phyloP scores from a whole-genome alignment of 2,113 vertebrate genomes.

The Daphoenositta chrysoptera region DNA sequence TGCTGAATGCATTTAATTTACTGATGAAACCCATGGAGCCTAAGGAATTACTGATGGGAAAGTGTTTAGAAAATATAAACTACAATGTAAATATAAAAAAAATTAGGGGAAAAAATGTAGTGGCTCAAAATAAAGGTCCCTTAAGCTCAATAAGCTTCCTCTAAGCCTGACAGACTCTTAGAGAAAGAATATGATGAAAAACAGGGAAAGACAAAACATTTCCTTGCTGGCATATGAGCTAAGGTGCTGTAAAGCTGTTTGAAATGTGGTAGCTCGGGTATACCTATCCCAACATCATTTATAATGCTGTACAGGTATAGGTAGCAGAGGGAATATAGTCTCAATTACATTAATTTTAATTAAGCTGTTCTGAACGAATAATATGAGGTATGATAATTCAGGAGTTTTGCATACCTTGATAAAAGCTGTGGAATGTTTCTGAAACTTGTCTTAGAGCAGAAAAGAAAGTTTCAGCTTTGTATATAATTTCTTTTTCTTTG shows the following conservation, averaged over 20 bases:
- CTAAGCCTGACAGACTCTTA: neutral
- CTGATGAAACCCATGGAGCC: neutral
- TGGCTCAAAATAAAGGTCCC: neutral
- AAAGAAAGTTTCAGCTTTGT: neutral
- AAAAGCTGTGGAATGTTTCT: neutral
- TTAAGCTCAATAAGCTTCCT: neutral
- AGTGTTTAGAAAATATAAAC: neutral
- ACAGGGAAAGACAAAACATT: neutral
- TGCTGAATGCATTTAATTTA: neutral
- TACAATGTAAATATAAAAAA: neutral
- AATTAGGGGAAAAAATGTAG: neutral
- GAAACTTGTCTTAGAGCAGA: neutral
- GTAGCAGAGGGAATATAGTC: slow-evolving; percentile 2
- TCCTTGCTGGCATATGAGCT: neutral
- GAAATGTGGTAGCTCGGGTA: neutral
- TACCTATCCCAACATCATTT: neutral
- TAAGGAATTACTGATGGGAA: neutral
- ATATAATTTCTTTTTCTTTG: neutral
- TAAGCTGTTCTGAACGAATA: slow-evolving; percentile 34
- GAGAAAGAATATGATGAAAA: neutral
- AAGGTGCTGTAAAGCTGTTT: neutral
- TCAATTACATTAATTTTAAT: slow-evolving; percentile 42
- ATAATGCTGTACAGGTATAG: neutral
- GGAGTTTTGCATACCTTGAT: neutral
- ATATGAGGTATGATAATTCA: neutral